Base-by-base conservation (phyloP, 2,888 invertebrate species). In the Drosophila neotestacea region DNA sequence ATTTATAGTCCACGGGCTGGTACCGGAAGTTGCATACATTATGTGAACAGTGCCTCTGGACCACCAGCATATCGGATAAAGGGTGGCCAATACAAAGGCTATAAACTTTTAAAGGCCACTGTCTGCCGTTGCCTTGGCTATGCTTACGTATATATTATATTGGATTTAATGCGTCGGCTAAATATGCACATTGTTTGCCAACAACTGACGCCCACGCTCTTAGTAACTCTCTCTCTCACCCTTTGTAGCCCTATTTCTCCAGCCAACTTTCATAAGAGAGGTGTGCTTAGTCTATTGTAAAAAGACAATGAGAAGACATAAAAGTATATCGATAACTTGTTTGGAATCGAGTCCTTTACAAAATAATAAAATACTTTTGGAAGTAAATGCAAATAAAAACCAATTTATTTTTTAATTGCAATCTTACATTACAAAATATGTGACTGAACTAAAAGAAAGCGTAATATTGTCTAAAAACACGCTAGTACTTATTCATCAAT, bases 21-120 rank as follows among this genome's bases (percentile, higher is more conserved):
- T 41, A 67, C 83, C 83, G 88, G 88, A 88, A 80, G 78, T 82
- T 70, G 84, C 88, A 85, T 82, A 85, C 73, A 85, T 84, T 80
- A 85, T 73, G 83, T 55, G 30, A 30, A 30, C 6, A 5, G 30
- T 7, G 30, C 7, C 30, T 30, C 6, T 6, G 70, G 50, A 22
- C 61, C 63, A 44, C 51, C 55, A 63, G 68, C 68, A 28, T 27
- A 77, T 70, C 59, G 80, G 66, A 71, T 44, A 67, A 77, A 56
- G 73, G 68, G 63, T 60, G 69, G 70, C 76, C 72, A 65, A 77
- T 85, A 72, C 62, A 63, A 69, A 41, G 71, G 73, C 78, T 73
- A 78, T 73, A 73, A 84, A 78, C 88, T 88, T 80, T 88, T 75
- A 69, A 83, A 67, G 78, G 64, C 68, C 70, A 73, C 44, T 83